Evolutionary conservation across 2,888 invertebrate genomes (phyloP).

Genomic region (Pristionchus japonicus): DNA sequence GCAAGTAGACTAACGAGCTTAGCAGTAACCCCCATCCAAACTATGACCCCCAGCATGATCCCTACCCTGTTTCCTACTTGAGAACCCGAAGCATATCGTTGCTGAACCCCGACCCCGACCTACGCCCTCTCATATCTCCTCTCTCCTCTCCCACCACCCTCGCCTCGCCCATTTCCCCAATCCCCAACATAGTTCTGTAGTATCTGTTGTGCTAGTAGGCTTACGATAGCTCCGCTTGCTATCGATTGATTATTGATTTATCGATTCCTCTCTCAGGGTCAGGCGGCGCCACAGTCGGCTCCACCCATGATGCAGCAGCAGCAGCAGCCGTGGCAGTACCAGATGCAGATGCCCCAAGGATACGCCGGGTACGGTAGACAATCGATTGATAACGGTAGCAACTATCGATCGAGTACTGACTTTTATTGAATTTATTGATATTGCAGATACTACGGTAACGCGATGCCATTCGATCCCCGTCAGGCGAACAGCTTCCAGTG

Average conservation of each 20-base stretch:
- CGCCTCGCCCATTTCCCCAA: neutral
- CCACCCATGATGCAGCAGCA: constrained; percentile 28
- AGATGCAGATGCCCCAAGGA: neutral
- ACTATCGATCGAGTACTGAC: neutral
- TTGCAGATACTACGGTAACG: neutral
- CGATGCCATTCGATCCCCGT: neutral
- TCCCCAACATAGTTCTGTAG: neutral
- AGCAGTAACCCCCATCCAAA: neutral
- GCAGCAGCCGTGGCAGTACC: neutral
- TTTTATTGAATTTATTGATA: neutral
- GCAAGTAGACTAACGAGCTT: neutral
- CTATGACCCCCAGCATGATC: neutral
- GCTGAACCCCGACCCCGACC: neutral
- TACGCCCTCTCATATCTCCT: too few species aligned
- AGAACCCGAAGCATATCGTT: neutral
- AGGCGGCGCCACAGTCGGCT: constrained; percentile 12
- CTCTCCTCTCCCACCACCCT: neutral
- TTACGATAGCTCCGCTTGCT: too few species aligned
- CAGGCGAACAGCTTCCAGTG: neutral
- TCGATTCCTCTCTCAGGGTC: neutral
- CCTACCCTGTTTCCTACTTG: neutral
- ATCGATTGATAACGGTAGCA: neutral
- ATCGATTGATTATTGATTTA: neutral
- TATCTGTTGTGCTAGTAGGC: neutral
- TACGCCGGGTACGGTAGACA: neutral